Percentiles rank a stretch among this genome's conserved stretches.
These are phyloP conservation scores for Protobothrops flavoviridis DNA, from an alignment of 2,113 vertebrate species.

Conservation along the genomic window DNA sequence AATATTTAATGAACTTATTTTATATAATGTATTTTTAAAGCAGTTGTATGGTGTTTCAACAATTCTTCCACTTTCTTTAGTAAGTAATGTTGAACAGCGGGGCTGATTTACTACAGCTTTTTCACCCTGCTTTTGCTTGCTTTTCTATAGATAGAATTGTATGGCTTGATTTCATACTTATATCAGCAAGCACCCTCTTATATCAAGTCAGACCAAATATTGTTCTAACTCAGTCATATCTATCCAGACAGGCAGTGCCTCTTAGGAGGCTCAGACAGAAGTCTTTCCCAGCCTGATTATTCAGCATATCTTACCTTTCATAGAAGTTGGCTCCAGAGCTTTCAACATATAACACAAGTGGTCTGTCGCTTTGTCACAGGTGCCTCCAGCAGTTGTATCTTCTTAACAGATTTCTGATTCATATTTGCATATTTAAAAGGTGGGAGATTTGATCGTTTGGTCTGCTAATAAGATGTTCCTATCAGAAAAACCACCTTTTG, in stretches of 20 bases:
- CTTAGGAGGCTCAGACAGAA: not conserved
- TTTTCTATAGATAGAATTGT: not conserved
- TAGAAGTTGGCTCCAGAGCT: not conserved
- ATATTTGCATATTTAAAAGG: not conserved
- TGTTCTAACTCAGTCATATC: not conserved
- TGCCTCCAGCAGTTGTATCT: not conserved
- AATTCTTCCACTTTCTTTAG: not conserved
- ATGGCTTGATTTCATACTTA: not conserved
- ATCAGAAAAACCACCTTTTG: not conserved
- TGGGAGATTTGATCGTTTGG: not conserved
- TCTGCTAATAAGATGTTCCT: fast-evolving
- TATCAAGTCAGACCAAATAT: not conserved
- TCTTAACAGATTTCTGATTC: not conserved
- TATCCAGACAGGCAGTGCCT: not conserved
- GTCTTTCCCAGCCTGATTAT: not conserved
- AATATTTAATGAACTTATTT: not conserved
- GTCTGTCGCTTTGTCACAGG: not conserved
- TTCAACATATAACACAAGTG: not conserved
- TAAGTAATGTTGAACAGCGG: not conserved
- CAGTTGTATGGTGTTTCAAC: not conserved
- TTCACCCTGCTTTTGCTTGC: not conserved
- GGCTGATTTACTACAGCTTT: not conserved
- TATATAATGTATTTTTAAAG: not conserved
- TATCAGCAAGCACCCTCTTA: not conserved
- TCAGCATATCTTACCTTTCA: not conserved